Conservation (phyloP, 2,888 invertebrate species). For the Balanococcus diminutus region DNA sequence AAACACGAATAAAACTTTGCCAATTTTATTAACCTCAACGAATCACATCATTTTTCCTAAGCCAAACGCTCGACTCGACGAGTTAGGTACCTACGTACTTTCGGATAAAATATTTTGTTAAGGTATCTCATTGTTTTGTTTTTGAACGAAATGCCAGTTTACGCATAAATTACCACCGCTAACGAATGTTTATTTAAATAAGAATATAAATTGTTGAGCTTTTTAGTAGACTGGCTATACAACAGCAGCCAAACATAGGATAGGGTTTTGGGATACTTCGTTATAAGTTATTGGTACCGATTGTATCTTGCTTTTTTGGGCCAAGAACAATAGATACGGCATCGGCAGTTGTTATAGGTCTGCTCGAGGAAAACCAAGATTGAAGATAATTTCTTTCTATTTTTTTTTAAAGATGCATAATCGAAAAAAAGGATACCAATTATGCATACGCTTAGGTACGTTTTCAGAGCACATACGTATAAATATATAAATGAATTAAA, state of each 20-base stretch:
- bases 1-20: slow-evolving; percentile 16
- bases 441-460: background rate
- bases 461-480: background rate
- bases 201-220: slow-evolving; percentile 11
- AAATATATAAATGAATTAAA: background rate
- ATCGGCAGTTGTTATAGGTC: background rate
- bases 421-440: background rate
- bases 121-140: slow-evolving; percentile 6
- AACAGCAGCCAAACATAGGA: background rate
- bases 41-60: background rate
- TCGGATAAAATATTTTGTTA: background rate
- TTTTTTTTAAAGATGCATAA: background rate
- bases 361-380: background rate
- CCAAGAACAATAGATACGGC: background rate
- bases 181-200: slow-evolving; percentile 13
- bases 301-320: background rate
- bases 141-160: background rate
- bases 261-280: background rate
- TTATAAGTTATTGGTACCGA: background rate
- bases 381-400: background rate
- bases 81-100: too few species aligned
- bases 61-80: background rate
- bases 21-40: slow-evolving; percentile 21
- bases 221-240: background rate
- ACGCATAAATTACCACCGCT: slow-evolving; percentile 8